Evolutionary conservation across 1,140 invertebrate species (phyloP), one percentile per base, ranked within the genome.

Genomic region (Zaprionus inermis): DNA sequence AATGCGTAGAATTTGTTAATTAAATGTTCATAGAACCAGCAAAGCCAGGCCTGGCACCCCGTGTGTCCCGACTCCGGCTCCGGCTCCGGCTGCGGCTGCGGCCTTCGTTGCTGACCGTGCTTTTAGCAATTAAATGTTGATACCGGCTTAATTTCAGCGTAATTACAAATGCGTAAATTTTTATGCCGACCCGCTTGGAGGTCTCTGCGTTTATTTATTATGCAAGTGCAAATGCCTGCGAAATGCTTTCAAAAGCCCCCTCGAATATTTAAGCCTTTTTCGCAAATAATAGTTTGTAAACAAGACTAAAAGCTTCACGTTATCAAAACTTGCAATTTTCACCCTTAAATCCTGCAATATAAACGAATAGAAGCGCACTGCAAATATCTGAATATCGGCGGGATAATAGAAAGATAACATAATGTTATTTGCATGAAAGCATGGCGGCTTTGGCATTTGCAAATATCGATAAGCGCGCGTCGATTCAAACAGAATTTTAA

Each of bases 1-100:
- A 89, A 89, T 89, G 84, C 80, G 85, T 89, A 89, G 89, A 89
- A 89, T 89, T 89, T 89, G 84, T 89, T 89, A 89, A 89, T 90
- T 89, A 89, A 89, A 89, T 89, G 80, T 76, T 81, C 54, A 56
- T 24, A 56, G 54, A n/a, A 20, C 22, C 38, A 44, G 20, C 30
- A 3, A 16, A 36, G 12, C 34, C 34, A n/a, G 65, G 63, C 70
- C 70, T 44, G 16, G n/a, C 6, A 44, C 38, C 16, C 49, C 46
- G n/a, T n/a, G n/a, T n/a, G 22, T 16, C 44, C 18, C 18, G 44
- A 11, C 3, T 22, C 10, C 18, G 18, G 41, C n/a, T 2, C 34
- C 11, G n/a, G n/a, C n/a, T n/a, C n/a, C n/a, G n/a, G n/a, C n/a
- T n/a, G n/a, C n/a, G n/a, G n/a, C n/a, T 28, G 24, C 24, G 24